Conservation (phyloP, 1,140 invertebrate species). For the Wasmannia auropunctata region DNA sequence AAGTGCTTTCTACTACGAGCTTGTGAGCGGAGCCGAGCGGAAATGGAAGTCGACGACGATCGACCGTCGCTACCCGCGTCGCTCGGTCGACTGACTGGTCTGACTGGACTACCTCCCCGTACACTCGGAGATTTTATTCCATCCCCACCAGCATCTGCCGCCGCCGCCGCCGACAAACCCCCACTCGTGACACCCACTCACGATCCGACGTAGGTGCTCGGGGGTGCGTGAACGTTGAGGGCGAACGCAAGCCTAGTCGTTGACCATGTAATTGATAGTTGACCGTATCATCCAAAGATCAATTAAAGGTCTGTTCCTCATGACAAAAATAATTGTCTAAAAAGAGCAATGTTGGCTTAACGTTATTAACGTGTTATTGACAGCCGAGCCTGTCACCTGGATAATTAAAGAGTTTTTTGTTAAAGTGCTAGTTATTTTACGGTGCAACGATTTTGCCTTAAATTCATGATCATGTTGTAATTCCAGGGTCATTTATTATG, state of each 20-base stretch:
- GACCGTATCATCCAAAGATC: conserved; percentile 47
- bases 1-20: conserved; percentile 8
- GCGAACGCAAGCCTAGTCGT: conserved; percentile 19
- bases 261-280: conserved; percentile 43
- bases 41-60: conserved; percentile 55
- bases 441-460: conserved; percentile 6
- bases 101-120: conserved; percentile 60
- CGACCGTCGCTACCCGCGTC: conserved; percentile 54
- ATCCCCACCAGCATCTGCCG: conserved; percentile 62
- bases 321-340: conserved; percentile 41
- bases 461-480: conserved; percentile 28
- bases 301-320: conserved; percentile 47
- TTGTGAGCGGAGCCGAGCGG: neutral
- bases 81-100: conserved; percentile 72
- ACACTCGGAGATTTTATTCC: conserved; percentile 62
- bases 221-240: conserved; percentile 51
- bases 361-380: conserved; percentile 22
- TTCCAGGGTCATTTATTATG: neutral
- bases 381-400: conserved; percentile 5
- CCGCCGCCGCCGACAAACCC: conserved; percentile 13
- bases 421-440: conserved; percentile 29
- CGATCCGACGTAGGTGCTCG: conserved; percentile 38
- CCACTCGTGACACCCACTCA: conserved; percentile 47
- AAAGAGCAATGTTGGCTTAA: neutral
- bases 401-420: conserved; percentile 35